Evolutionary conservation across 2,888 invertebrate genomes (phyloP).

Genomic region (Limenitis camilla): DNA sequence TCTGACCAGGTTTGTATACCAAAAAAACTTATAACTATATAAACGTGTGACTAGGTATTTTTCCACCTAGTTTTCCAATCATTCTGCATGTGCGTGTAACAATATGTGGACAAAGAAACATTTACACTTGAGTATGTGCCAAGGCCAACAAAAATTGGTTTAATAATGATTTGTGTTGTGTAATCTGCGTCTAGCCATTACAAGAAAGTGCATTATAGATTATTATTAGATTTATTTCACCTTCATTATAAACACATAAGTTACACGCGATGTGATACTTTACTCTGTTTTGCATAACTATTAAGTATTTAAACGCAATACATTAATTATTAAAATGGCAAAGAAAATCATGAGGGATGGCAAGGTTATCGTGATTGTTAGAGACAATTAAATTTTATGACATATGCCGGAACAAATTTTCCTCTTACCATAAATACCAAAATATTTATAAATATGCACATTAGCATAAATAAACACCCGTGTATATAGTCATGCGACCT

Average conservation of each 20-base stretch:
- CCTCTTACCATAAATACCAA: not conserved
- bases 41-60: not conserved
- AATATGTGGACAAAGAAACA: not conserved
- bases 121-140: not conserved
- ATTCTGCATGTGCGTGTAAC: slow-evolving; percentile 1
- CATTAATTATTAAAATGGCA: slow-evolving; percentile 16
- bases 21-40: no score
- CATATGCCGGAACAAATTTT: not conserved
- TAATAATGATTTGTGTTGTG: not conserved
- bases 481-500: no score
- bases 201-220: slow-evolving; percentile 10
- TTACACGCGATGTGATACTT: slow-evolving; percentile 21
- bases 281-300: slow-evolving; percentile 20
- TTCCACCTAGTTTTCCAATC: not conserved
- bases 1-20: not conserved
- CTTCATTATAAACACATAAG: slow-evolving; percentile 7
- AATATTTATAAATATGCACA: no score
- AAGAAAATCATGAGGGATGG: slow-evolving; percentile 20
- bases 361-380: slow-evolving; percentile 16
- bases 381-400: slow-evolving; percentile 7
- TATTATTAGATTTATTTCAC: slow-evolving; percentile 16
- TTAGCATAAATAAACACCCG: no score
- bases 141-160: slow-evolving; percentile 4
- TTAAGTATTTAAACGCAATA: slow-evolving; percentile 15
- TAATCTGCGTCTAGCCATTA: slow-evolving; percentile 9